These are phyloP conservation scores for Leptoteleia sp. DNA, from an alignment of 1,140 invertebrate species.

Conservation along the genomic window DNA sequence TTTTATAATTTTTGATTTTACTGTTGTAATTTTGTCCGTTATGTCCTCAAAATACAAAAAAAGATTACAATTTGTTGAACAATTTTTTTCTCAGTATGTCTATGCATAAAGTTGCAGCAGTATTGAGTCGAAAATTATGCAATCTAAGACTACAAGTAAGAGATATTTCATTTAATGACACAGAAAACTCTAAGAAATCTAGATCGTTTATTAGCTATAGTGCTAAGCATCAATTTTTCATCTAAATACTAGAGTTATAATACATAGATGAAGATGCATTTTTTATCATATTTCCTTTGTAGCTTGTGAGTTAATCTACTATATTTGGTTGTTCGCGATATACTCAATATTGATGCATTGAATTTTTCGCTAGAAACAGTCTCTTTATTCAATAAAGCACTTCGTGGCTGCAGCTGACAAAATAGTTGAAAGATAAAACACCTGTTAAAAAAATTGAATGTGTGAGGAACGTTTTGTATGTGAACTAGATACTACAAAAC, in stretches of 20 bases:
- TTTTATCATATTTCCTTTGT: no score
- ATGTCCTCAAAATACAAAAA: no score
- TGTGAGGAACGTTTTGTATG: background rate
- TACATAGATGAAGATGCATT: constrained; percentile 11
- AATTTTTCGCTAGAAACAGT: constrained; percentile 7
- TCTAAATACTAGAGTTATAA: constrained; percentile 9
- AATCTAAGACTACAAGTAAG: background rate
- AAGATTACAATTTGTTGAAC: no score
- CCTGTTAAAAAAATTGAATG: background rate
- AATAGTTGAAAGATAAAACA: constrained; percentile 19
- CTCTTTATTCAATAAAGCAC: constrained; percentile 1
- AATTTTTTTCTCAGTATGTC: no score
- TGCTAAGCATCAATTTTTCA: constrained; percentile 21
- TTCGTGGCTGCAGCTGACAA: constrained; percentile 12
- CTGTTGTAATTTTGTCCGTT: no score
- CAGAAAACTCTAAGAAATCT: constrained; percentile 12
- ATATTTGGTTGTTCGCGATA: constrained; percentile 6
- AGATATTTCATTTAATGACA: constrained; percentile 19
- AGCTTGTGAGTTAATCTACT: constrained; percentile 2
- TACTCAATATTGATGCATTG: background rate
- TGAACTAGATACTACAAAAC: background rate
- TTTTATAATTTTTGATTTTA: no score
- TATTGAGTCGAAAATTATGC: no score
- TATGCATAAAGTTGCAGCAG: no score
- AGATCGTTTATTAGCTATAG: constrained; percentile 25